Evolutionary conservation across 2,888 invertebrate genomes (phyloP).

Genomic region (Zonitis immaculata): DNA sequence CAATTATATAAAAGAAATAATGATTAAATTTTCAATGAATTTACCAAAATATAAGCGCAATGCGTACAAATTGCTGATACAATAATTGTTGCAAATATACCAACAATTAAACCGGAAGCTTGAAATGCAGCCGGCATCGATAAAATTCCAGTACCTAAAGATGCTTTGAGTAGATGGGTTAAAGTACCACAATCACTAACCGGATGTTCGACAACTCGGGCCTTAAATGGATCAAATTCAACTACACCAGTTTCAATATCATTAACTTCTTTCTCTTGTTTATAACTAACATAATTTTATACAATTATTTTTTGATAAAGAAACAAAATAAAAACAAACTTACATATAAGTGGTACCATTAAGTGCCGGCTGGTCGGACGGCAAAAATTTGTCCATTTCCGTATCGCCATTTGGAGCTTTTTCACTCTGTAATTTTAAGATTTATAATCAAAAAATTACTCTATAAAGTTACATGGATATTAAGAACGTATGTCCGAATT

Average conservation of each 20-base stretch:
- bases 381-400: conserved; percentile 77
- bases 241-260: conserved; percentile 54
- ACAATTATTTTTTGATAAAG: conserved; percentile 6
- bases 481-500: too few relatives aligned
- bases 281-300: conserved; percentile 5
- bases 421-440: conserved; percentile 21
- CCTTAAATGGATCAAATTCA: conserved; percentile 71
- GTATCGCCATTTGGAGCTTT: conserved; percentile 48
- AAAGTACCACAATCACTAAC: conserved; percentile 87
- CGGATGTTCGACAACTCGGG: conserved; percentile 67
- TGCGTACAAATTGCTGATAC: conserved; percentile 90
- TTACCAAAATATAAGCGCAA: conserved; percentile 87
- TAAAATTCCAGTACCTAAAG: conserved; percentile 93
- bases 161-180: conserved; percentile 92
- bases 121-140: conserved; percentile 91
- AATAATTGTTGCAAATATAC: conserved; percentile 76
- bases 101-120: conserved; percentile 78
- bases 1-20: not conserved
- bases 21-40: conserved; percentile 27
- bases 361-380: conserved; percentile 59
- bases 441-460: too few relatives aligned
- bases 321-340: not conserved
- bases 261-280: conserved; percentile 3
- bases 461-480: too few relatives aligned
- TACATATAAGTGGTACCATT: conserved; percentile 48